Base-by-base conservation (phyloP, 35 echinoderm and acorn worm species). In the Eucidaris tribuloides region DNA sequence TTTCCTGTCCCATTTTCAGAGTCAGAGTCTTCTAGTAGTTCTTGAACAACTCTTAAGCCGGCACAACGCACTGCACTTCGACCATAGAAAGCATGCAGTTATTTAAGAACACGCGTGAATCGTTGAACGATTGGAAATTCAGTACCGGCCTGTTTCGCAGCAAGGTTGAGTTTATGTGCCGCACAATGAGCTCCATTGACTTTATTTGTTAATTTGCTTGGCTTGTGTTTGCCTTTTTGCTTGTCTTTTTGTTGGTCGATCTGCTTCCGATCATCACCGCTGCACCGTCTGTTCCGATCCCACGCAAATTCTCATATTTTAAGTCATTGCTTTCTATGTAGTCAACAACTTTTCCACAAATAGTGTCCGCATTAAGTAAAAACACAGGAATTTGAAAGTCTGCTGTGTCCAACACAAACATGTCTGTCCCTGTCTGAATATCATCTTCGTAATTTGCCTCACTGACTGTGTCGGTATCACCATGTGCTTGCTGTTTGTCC, bases 291-390 rank as follows among this genome's bases (percentile, higher is more conserved):
- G 77, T 50, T 80, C 77, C 45, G 28, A 80, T 58, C 17, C 77
- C 77, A 52, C 23, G 20, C 13, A 80, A 30, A 52, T 80, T 80
- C 7, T 7, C 31, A 80, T 58, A 80, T 52, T 64, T 5, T 5
- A 76, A 39, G 6, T 76, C 42, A 9, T 76, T 76, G 32, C 4
- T 62, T 36, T 82, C 54, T 64, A 82, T 62, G 46, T 65, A 84
- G 54, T 84, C 62, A 46, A 31, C 72, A 31, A 72, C 82, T 72
- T 70, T 71, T 0, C 20, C 54, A 27, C 42, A 3, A 19, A 84
- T 84, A 46, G 66, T 37, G 17, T 84, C 55, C 15, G 82, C 82
- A 84, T 84, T 84, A n/a, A n/a, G n/a, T n/a, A n/a, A n/a, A n/a
- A n/a, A n/a, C n/a, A n/a, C n/a, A n/a, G n/a, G n/a, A n/a, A n/a